Evolutionary conservation across 2,888 invertebrate genomes (phyloP).

Genomic region (Meliscaeva auricollis): DNA sequence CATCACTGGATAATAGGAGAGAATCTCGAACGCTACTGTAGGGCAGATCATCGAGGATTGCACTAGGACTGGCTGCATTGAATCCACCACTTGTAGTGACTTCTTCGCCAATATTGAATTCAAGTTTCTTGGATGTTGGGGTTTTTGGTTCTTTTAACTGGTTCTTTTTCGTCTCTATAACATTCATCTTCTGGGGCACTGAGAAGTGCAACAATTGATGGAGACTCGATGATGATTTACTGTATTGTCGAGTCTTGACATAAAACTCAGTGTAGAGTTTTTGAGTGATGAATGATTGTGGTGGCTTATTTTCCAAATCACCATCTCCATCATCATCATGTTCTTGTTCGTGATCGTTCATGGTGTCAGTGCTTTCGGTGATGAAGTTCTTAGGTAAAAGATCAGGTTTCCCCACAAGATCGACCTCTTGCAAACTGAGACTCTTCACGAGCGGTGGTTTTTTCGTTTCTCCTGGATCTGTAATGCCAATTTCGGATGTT

Average conservation of each 20-base stretch:
- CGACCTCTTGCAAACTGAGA: conserved; percentile 83
- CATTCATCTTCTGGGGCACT: conserved; percentile 84
- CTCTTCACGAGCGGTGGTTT: conserved; percentile 81
- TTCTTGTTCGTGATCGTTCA: conserved; percentile 82
- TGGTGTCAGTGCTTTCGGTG: conserved; percentile 79
- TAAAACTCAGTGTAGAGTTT: conserved; percentile 89
- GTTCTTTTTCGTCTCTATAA: conserved; percentile 85
- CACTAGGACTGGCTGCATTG: conserved; percentile 80
- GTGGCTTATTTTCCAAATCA: conserved; percentile 79
- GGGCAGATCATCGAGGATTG: conserved; percentile 87
- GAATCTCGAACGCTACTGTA: conserved; percentile 90
- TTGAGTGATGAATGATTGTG: conserved; percentile 88
- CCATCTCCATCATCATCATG: conserved; percentile 81
- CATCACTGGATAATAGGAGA: conserved; percentile 83
- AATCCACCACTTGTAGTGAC: conserved; percentile 79
- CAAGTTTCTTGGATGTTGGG: conserved; percentile 76
- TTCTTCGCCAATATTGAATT: conserved; percentile 80
- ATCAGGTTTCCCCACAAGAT: conserved; percentile 82
- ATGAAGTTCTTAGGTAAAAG: conserved; percentile 79
- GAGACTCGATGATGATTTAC: conserved; percentile 87
- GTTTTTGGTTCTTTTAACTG: conserved; percentile 78
- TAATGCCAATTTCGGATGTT: conserved; percentile 77
- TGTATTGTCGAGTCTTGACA: conserved; percentile 88
- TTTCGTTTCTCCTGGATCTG: conserved; percentile 73
- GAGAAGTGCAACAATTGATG: conserved; percentile 83